Base-by-base conservation (phyloP, 2,888 invertebrate genomes). In the Spisula subtruncata region DNA sequence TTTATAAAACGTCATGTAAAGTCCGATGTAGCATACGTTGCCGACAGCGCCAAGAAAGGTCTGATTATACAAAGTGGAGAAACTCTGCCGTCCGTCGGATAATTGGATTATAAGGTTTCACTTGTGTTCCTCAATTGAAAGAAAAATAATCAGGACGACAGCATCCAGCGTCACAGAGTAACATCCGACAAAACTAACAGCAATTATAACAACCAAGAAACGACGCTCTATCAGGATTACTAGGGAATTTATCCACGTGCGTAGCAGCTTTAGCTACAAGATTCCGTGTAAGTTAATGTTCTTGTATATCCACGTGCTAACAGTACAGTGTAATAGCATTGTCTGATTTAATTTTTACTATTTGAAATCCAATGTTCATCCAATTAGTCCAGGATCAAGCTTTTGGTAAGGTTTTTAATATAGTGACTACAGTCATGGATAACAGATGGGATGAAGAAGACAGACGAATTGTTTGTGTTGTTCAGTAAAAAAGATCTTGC, bases 71-170 rank as follows among this genome's bases (percentile, higher is more conserved):
- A 66, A 66, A 66, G 25, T 25, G 25, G 60, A 66, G 60, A 66
- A n/a, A 66, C 60, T n/a, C n/a, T 66, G 60, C 25, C 60, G n/a
- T 16, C 32, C 75, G 32, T 75, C 5, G 32, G 35, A 32, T 18
- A 75, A 75, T 75, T 75, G 29, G 75, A 75, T 75, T 75, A 75
- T 75, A 14, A 75, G 35, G 75, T 75, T 75, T 32, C 16, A 35
- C 29, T 75, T 35, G 75, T 66, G 60, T 25, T 66, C 60, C 60
- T 66, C 60, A 66, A 66, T n/a, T 66, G 25, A 66, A 60, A 66
- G 60, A 66, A 66, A 25, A 35, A 75, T 32, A 32, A 75, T 32
- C 25, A 29, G 25, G 16, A 75, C 35, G 75, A 32, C 35, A 18
- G 75, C 32, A 35, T 32, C 75, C 32, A 18, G 16, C 18, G 18